These are phyloP conservation scores for Eleginops maclovinus DNA, from an alignment of 2,113 vertebrate species.

Conservation along the genomic window DNA sequence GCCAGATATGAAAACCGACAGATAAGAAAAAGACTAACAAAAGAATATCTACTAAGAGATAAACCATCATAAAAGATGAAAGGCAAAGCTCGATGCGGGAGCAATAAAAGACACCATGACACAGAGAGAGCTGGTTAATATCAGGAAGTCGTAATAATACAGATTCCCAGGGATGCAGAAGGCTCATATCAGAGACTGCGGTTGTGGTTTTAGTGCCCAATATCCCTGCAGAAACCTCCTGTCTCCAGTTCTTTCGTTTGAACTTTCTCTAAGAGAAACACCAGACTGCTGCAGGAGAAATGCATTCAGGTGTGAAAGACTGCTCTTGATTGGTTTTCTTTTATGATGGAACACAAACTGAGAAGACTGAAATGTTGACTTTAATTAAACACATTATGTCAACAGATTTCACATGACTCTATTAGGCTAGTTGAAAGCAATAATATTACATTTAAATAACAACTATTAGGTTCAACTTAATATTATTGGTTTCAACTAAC, in stretches of 20 bases:
- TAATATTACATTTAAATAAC: no score
- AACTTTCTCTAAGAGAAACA: background rate
- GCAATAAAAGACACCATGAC: slow-evolving; percentile 48
- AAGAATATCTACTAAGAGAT: slow-evolving; percentile 46
- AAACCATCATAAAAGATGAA: slow-evolving; percentile 66
- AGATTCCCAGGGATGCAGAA: slow-evolving; percentile 27
- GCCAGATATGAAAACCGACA: slow-evolving; percentile 48
- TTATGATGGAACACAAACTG: background rate
- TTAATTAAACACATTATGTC: no score
- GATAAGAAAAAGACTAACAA: slow-evolving; percentile 51
- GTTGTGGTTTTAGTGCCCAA: slow-evolving; percentile 30
- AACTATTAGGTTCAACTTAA: no score
- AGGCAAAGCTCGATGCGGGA: slow-evolving; percentile 42
- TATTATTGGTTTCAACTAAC: no score
- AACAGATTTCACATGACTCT: no score
- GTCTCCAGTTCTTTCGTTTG: background rate
- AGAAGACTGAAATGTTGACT: no score
- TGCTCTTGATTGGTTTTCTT: background rate
- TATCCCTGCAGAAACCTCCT: background rate
- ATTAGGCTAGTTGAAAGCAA: no score
- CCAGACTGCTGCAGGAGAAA: background rate
- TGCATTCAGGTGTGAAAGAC: background rate
- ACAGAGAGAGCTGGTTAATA: slow-evolving; percentile 56
- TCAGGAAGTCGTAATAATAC: slow-evolving; percentile 57
- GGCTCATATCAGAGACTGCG: slow-evolving; percentile 25